Evolutionary conservation across 2,797 vertebrate genomes (phyloP), one percentile per base, ranked within the genome.

Genomic region (Rallus crepitans): DNA sequence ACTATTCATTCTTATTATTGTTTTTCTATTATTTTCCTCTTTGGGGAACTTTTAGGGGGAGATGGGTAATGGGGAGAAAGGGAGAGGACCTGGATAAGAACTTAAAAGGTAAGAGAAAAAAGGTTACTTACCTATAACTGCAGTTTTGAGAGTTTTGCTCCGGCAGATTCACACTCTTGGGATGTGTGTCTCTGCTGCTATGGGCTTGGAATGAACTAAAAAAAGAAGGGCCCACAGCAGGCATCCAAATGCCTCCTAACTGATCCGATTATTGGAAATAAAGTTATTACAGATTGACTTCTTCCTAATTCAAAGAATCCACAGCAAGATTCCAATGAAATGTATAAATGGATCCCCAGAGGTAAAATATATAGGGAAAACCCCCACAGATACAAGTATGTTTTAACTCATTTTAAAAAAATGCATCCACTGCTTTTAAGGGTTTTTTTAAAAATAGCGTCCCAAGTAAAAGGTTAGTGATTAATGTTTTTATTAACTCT

Each of bases 111-210:
- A 93, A 94, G 87, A 97, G 82, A 91, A 96, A 94, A 94, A 97
- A 87, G 14, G 33, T 95, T 96, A 97, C 96, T 97, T 97, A 97
- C 96, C 95, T 91, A 83, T n/a, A 94, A 65, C 27, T 83, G 96
- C 68, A 93, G 96, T 90, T 96, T 92, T 97, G 96, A 95, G 61
- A 90, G 81, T 91, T 94, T 97, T 97, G 94, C 90, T 96, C 87
- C 91, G 63, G 95, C 96, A 97, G 94, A 97, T 96, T 96, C 91
- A 97, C 95, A 97, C 96, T 93, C 96, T 72, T 88, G 96, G 80
- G 87, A 78, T 94, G 95, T 81, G 93, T 95, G 91, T 95, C 14
- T 97, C 96, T 97, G 96, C 96, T 97, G 96, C 72, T 96, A 95
- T 64, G 93, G 95, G 89, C 63, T 96, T 68, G 87, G 53, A 94